Evolutionary conservation across 2,888 invertebrate species (phyloP).

Genomic region (Tetragonula carbonaria): DNA sequence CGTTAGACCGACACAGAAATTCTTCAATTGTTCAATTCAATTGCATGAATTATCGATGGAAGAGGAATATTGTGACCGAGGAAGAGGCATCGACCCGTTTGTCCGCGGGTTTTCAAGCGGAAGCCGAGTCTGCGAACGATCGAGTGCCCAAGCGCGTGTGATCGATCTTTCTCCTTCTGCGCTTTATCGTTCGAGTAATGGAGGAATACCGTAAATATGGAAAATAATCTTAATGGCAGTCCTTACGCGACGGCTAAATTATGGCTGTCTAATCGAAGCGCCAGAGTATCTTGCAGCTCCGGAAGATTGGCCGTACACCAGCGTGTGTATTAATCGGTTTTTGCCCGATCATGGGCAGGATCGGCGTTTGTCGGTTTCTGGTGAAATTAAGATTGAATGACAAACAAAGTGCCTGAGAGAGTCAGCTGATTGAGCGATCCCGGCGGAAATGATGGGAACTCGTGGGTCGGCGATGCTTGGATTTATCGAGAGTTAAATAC

Average conservation of each 20-base stretch:
- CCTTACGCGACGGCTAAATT: constrained; percentile 40
- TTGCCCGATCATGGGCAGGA: constrained; percentile 34
- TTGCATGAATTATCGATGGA: constrained; percentile 44
- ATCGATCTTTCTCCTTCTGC: background rate
- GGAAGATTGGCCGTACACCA: constrained; percentile 18
- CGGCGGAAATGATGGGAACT: constrained; percentile 5
- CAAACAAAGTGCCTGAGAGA: constrained; percentile 17
- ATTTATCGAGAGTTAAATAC: constrained; percentile 9
- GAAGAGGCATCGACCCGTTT: constrained; percentile 39
- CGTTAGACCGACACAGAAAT: background rate
- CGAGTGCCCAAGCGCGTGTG: background rate
- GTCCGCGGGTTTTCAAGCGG: constrained; percentile 42
- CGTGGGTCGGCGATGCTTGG: background rate
- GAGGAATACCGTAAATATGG: constrained; percentile 51
- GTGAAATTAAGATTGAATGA: constrained; percentile 39
- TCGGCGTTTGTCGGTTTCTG: constrained; percentile 4
- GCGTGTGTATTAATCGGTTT: constrained; percentile 53
- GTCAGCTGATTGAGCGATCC: constrained; percentile 38
- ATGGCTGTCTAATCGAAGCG: constrained; percentile 51
- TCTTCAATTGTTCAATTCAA: too few species aligned
- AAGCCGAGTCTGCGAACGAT: constrained; percentile 45
- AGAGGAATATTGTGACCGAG: constrained; percentile 38
- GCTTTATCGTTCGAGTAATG: background rate
- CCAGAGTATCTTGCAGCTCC: constrained; percentile 23
- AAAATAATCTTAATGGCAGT: constrained; percentile 56